Conservation (phyloP, 2,113 vertebrate genomes). For the Ciconia maguari region DNA sequence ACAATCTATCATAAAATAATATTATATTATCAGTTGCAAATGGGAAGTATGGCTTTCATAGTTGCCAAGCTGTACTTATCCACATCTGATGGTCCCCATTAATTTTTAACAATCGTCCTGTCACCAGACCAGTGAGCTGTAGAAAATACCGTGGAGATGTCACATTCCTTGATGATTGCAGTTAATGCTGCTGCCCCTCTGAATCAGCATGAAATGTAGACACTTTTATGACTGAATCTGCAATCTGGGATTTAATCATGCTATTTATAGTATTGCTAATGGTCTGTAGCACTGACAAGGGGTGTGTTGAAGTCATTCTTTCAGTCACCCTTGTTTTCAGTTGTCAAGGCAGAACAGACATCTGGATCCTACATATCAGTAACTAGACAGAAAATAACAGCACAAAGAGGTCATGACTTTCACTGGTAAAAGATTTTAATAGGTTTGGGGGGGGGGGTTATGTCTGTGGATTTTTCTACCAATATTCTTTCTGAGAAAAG, state of each 20-base stretch:
- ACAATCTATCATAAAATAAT: not conserved
- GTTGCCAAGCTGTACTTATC: conserved; percentile 9
- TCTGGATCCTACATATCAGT: not conserved
- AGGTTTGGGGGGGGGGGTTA: not conserved
- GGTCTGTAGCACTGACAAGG: conserved; percentile 23
- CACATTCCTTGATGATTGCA: conserved; percentile 25
- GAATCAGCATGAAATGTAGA: conserved; percentile 45
- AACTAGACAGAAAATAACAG: not conserved
- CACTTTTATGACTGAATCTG: conserved; percentile 43
- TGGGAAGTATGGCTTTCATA: not conserved
- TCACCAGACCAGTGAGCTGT: conserved; percentile 27
- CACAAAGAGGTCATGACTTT: not conserved
- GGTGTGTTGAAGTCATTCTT: not conserved
- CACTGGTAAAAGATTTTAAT: not conserved
- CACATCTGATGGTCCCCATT: conserved; percentile 7
- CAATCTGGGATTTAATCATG: conserved; percentile 34
- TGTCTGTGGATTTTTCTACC: not conserved
- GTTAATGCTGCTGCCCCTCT: conserved; percentile 11
- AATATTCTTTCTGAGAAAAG: not conserved
- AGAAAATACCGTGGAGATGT: conserved; percentile 26
- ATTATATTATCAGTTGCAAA: not conserved
- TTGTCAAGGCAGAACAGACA: not conserved
- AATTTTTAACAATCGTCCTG: conserved; percentile 42
- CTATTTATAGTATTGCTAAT: conserved; percentile 51
- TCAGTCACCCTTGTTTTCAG: not conserved